Percentiles rank a stretch among this genome's conserved stretches.
These are phyloP conservation scores for Drymonia ruficornis DNA, from an alignment of 2,888 invertebrate species.

Conservation along the genomic window DNA sequence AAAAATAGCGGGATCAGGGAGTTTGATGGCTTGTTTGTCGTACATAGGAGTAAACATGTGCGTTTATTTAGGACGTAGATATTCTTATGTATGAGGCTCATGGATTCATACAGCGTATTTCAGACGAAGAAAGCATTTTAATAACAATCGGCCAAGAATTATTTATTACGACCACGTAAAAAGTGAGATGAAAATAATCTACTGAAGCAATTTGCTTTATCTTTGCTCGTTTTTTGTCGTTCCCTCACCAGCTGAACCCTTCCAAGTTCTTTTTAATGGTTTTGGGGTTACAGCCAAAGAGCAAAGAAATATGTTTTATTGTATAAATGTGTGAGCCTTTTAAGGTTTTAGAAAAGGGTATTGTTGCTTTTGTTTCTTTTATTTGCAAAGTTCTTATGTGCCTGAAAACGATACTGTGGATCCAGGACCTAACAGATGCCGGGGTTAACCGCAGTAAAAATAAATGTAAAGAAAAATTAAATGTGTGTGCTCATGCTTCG, in stretches of 20 bases:
- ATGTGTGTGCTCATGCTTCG: background rate
- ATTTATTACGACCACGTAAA: constrained; percentile 35
- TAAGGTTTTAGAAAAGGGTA: constrained; percentile 22
- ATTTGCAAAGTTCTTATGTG: constrained; percentile 5
- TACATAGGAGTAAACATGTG: constrained; percentile 19
- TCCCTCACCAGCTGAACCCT: constrained; percentile 44
- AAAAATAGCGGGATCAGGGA: constrained; percentile 10
- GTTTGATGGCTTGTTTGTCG: constrained; percentile 13
- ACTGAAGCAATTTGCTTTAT: constrained; percentile 43
- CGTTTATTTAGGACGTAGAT: constrained; percentile 11
- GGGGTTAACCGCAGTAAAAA: background rate
- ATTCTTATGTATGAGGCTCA: constrained; percentile 5
- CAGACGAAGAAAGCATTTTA: constrained; percentile 34
- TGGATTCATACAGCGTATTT: constrained; percentile 12
- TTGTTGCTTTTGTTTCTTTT: constrained; percentile 18
- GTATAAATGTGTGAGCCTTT: constrained; percentile 24
- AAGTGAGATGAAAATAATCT: constrained; percentile 42
- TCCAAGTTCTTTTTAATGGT: constrained; percentile 48
- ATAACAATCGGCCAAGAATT: constrained; percentile 22
- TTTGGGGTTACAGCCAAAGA: constrained; percentile 41
- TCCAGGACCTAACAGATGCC: too few relatives aligned
- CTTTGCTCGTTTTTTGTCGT: constrained; percentile 41
- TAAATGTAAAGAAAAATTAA: background rate
- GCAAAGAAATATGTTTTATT: constrained; percentile 38
- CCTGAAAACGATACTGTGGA: background rate